Evolutionary conservation across 2,797 vertebrate species (phyloP), one percentile per base, ranked within the genome.

Genomic region (Geotrypetes seraphini): DNA sequence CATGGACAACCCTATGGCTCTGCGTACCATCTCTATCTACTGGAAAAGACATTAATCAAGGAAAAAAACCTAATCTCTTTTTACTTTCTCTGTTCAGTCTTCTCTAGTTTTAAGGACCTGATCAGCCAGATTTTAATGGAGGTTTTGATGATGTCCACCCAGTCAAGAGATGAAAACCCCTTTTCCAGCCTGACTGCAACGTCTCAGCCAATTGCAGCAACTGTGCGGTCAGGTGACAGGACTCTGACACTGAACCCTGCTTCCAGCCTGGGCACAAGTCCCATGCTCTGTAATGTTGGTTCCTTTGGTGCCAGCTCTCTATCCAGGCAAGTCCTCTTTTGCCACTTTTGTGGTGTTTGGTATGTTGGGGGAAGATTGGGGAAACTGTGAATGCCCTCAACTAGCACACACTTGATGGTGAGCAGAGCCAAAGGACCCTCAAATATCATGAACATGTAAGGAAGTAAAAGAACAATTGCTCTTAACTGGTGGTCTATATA

Each of bases 91-190:
- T 60, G 26, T 56, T 53, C 64, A 99, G 93, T 96, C 43, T 97
- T 87, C 71, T 92, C 91, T 35, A 92, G 96, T 73, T 97, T 96
- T 60, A 97, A 97, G 81, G 96, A 98, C 79, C 78, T 98, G 62
- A 97, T 99, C 0, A 86, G 96, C 38, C 96, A 99, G 85, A 95
- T 98, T 63, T 73, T 99, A 67, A 96, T 99, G 93, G 96, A 99
- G 79, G 95, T 96, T 53, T 83, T 99, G 62, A 93, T 97, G 89
- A 94, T 96, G 91, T 97, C 92, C 39, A 90, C 93, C 24, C 93
- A 96, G 63, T 85, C 88, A 1, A 83, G 85, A 60, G 84, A 93
- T 25, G 88, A 96, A 56, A 99, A 99, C 68, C 93, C 96, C 0
- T 98, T 99, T 28, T 89, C 94, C 68, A 98, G 96, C 58, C 79